Evolutionary conservation across 1,140 invertebrate genomes (phyloP).

Genomic region (Leptinotarsa lineolata): DNA sequence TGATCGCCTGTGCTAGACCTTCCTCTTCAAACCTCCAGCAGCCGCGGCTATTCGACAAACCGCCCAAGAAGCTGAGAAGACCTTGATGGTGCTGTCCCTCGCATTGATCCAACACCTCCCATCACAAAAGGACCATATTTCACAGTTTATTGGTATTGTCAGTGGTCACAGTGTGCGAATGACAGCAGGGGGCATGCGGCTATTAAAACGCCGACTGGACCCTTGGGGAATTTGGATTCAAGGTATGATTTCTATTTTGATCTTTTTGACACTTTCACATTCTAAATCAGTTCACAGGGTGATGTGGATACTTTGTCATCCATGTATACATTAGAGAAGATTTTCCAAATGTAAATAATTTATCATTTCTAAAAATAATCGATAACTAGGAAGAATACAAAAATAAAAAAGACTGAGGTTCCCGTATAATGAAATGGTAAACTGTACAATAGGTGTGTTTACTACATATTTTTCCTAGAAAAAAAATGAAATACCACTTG

Average conservation of each 20-base stretch:
- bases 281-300: no score
- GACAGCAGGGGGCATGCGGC: slow-evolving; percentile 1
- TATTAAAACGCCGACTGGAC: slow-evolving; percentile 3
- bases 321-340: no score
- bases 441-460: slow-evolving; percentile 54
- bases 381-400: no score
- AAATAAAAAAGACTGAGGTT: slow-evolving; percentile 39
- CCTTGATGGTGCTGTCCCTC: slow-evolving; percentile 23
- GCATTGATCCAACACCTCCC: slow-evolving; percentile 25
- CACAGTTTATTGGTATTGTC: slow-evolving; percentile 29
- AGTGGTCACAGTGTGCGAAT: slow-evolving; percentile 18
- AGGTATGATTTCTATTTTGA: background rate
- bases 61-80: slow-evolving; percentile 24
- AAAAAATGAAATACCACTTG: slow-evolving; percentile 26
- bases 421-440: slow-evolving; percentile 54
- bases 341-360: no score
- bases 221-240: slow-evolving; percentile 1
- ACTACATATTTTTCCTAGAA: slow-evolving; percentile 33
- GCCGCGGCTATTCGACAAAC: slow-evolving; percentile 13
- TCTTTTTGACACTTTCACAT: no score
- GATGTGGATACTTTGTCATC: no score
- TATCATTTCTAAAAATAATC: no score
- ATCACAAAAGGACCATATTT: slow-evolving; percentile 29
- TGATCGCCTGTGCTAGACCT: slow-evolving; percentile 17
- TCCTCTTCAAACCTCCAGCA: slow-evolving; percentile 2